Evolutionary conservation across 2,113 vertebrate species (phyloP), one percentile per base, ranked within the genome.

Genomic region (Dryoscopus gambensis): DNA sequence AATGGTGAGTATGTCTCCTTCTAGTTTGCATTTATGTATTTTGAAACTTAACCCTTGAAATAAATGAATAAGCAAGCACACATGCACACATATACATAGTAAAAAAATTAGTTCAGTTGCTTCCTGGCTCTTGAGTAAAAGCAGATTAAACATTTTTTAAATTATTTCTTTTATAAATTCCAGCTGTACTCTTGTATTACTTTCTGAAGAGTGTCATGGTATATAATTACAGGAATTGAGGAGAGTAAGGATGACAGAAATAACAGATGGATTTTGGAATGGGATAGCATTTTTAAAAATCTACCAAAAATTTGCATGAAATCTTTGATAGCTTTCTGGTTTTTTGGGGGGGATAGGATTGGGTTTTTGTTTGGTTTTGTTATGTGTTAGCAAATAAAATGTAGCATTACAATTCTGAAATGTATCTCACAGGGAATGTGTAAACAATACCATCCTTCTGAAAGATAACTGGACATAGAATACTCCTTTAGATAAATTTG

Each of bases 1-100:
- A 99, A 99, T 74, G 98, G 99, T 99, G 84, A 98, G 98, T 98
- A 57, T 67, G 6, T 71, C 27, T 78, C 25, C 11, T 65, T 50
- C 35, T 63, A 31, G 24, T 88, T 83, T 15, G 3, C 8, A 44
- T 83, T 69, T 62, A 35, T 69, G 1, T 69, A 30, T 87, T 70
- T 73, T 90, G 33, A 90, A 92, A 28, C 20, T 53, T 68, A 87
- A 84, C 24, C 6, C 46, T 50, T 21, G 13, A 63, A 86, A 49
- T 50, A 85, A 67, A 47, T 47, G 25, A 73, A 40, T 28, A 59
- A 44, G 33, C 35, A 35, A 30, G 12, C 20, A 62, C 39, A 10
- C 13, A 33, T 22, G 22, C 44, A 56, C 33, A 25, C 9, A 11
- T 27, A 21, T 44, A 18, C 53, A 65, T 31, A 28, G 28, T 40